A percentile compares a stretch with the other conserved stretches of the same genome.
phyloP scores from a whole-genome alignment of 2,888 invertebrate species.

The Pheosia gnoma region DNA sequence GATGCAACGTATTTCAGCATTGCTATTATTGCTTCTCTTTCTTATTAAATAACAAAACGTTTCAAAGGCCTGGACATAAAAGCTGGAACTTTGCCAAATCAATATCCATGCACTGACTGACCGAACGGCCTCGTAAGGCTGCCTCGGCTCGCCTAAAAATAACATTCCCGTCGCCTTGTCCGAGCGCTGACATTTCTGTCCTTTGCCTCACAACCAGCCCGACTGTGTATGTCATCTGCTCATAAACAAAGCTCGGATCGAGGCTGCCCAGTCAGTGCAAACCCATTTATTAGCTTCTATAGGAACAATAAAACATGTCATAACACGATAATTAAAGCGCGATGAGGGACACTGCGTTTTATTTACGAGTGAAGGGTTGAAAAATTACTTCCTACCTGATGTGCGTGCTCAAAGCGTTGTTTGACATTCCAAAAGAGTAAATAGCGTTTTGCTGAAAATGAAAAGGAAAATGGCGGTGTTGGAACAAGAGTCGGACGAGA shows the following conservation, averaged over 20 bases:
- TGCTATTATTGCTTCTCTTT: neutral
- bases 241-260: no score
- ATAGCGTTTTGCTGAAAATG: constrained; percentile 2
- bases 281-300: constrained; percentile 1
- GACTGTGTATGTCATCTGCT: no score
- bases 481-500: no score
- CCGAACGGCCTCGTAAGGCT: no score
- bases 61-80: constrained; percentile 24
- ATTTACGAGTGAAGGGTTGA: constrained; percentile 9
- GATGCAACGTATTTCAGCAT: constrained; percentile 21
- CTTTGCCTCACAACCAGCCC: no score
- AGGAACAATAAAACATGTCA: constrained; percentile 11
- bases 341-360: constrained; percentile 11
- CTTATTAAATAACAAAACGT: constrained; percentile 19
- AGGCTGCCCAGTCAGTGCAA: no score
- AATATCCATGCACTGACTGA: constrained; percentile 1
- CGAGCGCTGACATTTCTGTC: no score
- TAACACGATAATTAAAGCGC: constrained; percentile 16
- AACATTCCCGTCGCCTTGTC: no score
- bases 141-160: no score
- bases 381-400: constrained; percentile 12
- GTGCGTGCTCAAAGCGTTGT: constrained; percentile 4
- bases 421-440: constrained; percentile 4
- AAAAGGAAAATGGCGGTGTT: neutral
- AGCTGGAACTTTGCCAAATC: constrained; percentile 7